Evolutionary conservation across 2,113 vertebrate genomes (phyloP).

Genomic region (Orycteropus afer): DNA sequence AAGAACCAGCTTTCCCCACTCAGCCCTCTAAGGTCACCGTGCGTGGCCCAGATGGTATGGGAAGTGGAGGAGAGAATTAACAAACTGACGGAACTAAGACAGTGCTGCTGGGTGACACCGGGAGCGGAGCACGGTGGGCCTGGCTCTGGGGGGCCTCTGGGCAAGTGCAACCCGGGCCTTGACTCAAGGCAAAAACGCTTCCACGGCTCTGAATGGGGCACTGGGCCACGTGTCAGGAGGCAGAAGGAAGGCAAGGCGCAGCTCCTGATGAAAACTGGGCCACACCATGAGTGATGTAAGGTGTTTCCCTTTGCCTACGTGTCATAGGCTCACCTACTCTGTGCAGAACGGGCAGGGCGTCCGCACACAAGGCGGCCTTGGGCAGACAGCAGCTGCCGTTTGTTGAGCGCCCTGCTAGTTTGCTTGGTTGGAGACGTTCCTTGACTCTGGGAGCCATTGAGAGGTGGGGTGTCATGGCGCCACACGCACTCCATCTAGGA

Average conservation of each 20-base stretch:
- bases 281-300: neutral
- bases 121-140: neutral
- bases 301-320: neutral
- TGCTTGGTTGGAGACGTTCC: conserved; percentile 12
- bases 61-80: neutral
- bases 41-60: neutral
- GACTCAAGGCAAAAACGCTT: neutral
- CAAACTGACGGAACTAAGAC: neutral
- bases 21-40: rapidly evolving
- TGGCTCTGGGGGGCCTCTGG: neutral
- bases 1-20: neutral
- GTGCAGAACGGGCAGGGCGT: neutral
- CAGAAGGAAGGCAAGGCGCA: neutral
- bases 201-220: neutral
- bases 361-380: neutral
- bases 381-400: neutral
- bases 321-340: neutral
- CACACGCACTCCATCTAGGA: neutral
- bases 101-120: neutral
- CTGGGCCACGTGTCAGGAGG: conserved; percentile 18
- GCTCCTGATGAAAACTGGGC: conserved; percentile 26
- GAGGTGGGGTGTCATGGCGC: neutral
- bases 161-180: neutral
- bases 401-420: neutral
- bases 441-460: neutral